Evolutionary conservation across 2,113 vertebrate species (phyloP), one percentile per base, ranked within the genome.

Genomic region (Melanostigma gelatinosum): DNA sequence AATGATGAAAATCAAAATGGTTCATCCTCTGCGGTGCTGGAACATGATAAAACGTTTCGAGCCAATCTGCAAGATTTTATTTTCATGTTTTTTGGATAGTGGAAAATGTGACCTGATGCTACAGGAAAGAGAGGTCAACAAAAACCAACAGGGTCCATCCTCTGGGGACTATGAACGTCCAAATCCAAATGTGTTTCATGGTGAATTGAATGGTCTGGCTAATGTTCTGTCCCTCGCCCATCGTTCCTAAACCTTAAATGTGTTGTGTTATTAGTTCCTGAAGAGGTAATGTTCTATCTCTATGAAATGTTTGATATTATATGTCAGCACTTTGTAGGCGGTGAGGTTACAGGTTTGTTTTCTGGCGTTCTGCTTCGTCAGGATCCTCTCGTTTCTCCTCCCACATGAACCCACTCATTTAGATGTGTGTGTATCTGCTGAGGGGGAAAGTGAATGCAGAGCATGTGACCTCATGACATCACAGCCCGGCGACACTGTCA

Each of bases 381-480:
- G 73, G 42, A 36, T 40, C 12, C 62, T 80, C 34, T 77, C 48
- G n/a, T 1, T 50, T 73, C 75, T 62, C 62, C 38, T 34, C 32
- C 66, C 60, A 79, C 64, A 75, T 63, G 67, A 72, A 85, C n/a
- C 54, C 46, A 82, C 64, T 16, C 42, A 62, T 55, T 69, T 46
- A 34, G 22, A 34, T 11, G 12, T 60, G 6, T 60, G 4, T 58
- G 8, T 34, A 72, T 63, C 67, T 76, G 75, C 82, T 80, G 65
- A 70, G 68, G 42, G 86, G 60, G 70, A 86, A 88, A 91, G 86
- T 88, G 66, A 81, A 85, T 77, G 80, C 61, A 75, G 64, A 73
- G 57, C 75, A 85, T 68, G 29, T 82, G 79, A 87, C 76, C 66
- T 46, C 44, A 27, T 89, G 82, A 85, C 84, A 83, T 90, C 88